Evolutionary conservation across 2,797 vertebrate genomes (phyloP).

Genomic region (Perdix hodgsoniae): DNA sequence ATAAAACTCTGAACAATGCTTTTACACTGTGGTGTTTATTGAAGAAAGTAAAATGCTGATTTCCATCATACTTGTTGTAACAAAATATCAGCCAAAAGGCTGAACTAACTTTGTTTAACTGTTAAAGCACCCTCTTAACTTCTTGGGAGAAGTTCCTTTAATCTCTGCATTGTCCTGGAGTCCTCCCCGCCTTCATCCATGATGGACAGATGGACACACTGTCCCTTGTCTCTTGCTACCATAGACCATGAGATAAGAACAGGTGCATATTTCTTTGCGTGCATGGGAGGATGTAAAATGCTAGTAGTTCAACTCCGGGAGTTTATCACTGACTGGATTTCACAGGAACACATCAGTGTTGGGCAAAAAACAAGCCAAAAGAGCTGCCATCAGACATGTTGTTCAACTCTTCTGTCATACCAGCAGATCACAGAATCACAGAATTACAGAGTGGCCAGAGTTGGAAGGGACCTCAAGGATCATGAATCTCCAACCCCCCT

Average conservation of each 20-base stretch:
- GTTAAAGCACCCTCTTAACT: not conserved
- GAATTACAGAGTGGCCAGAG: no score
- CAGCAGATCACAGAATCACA: not conserved
- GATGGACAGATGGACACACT: not conserved
- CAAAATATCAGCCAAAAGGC: conserved; percentile 34
- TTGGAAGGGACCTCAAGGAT: no score
- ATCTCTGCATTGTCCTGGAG: not conserved
- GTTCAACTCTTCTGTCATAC: not conserved
- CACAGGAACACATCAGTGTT: not conserved
- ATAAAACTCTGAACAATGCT: conserved; percentile 24
- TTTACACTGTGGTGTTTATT: not conserved
- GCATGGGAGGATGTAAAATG: not conserved
- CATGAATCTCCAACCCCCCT: no score
- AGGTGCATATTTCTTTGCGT: not conserved
- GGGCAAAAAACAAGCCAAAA: not conserved
- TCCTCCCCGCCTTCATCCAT: not conserved
- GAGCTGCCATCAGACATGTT: not conserved
- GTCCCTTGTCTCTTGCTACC: not conserved
- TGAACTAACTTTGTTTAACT: not conserved
- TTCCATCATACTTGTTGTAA: not conserved
- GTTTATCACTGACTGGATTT: not conserved
- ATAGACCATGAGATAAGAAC: not conserved
- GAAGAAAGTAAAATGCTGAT: conserved; percentile 30
- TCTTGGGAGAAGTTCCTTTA: not conserved
- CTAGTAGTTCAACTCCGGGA: not conserved